Conservation (phyloP, 2,797 vertebrate species). For the Argentina silus region DNA sequence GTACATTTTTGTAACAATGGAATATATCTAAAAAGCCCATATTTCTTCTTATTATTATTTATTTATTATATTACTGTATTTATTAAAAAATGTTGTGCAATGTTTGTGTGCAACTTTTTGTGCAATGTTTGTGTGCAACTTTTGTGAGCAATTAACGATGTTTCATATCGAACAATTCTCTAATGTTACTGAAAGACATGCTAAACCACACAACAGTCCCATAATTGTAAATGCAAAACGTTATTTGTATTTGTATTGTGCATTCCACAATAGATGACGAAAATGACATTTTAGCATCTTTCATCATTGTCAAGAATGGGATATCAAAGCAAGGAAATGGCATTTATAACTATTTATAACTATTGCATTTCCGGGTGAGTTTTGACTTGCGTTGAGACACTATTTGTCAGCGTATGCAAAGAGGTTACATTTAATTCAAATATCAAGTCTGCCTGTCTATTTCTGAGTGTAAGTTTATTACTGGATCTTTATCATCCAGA, state of each 20-base stretch:
- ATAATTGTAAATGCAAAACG: background rate
- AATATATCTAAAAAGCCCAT: too few relatives aligned
- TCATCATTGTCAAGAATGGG: too few relatives aligned
- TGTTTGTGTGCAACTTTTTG: background rate
- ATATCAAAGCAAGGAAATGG: too few relatives aligned
- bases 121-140: too few relatives aligned
- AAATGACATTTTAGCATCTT: too few relatives aligned
- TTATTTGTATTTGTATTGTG: background rate
- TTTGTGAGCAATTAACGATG: background rate
- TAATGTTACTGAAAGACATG: too few relatives aligned
- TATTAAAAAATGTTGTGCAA: too few relatives aligned
- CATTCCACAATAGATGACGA: background rate
- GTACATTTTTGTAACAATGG: too few relatives aligned
- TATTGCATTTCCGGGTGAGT: conserved; percentile 23
- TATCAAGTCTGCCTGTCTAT: conserved; percentile 35
- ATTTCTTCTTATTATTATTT: too few relatives aligned
- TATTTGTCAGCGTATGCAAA: conserved; percentile 27
- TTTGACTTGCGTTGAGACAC: conserved; percentile 3
- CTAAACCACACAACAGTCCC: background rate
- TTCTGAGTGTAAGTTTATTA: conserved; percentile 45
- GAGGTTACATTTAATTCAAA: conserved; percentile 17
- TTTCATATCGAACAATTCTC: too few relatives aligned
- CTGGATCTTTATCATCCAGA: conserved; percentile 56
- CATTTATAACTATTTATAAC: too few relatives aligned
- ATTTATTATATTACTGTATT: too few relatives aligned